Evolutionary conservation across 2,797 vertebrate genomes (phyloP).

Genomic region (Diceros bicornis): DNA sequence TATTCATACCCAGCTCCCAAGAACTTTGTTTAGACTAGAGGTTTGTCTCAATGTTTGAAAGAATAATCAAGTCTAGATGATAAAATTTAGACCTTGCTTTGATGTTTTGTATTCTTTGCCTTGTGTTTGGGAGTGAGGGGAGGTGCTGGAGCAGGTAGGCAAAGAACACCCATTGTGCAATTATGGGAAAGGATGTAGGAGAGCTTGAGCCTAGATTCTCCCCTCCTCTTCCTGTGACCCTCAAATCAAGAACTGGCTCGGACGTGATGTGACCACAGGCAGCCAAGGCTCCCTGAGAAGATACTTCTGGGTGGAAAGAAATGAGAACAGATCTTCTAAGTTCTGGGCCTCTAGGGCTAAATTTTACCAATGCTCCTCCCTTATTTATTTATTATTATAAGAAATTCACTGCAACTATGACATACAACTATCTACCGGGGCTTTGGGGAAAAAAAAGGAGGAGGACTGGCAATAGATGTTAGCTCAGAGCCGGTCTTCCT

Average conservation of each 20-base stretch:
- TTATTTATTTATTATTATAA: neutral
- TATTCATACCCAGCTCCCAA: conserved; percentile 56
- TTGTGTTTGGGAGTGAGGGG: neutral
- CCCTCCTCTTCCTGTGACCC: neutral
- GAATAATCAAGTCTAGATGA: conserved; percentile 28
- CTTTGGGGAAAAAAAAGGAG: too few relatives aligned
- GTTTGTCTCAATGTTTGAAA: conserved; percentile 29
- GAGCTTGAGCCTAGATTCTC: neutral
- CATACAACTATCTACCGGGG: too few relatives aligned
- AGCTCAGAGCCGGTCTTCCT: too few relatives aligned
- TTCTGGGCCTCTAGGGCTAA: neutral
- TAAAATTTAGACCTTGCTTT: conserved; percentile 1
- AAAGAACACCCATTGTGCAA: neutral
- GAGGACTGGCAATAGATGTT: too few relatives aligned
- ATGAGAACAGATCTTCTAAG: neutral
- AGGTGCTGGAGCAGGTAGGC: neutral
- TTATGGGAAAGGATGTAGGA: neutral
- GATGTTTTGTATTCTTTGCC: conserved; percentile 41
- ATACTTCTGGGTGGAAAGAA: neutral
- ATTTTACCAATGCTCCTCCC: neutral
- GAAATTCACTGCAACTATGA: neutral
- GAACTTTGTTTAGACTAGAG: conserved; percentile 56
- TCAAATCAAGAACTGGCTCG: neutral
- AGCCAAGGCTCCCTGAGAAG: neutral
- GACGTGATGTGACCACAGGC: neutral